These are phyloP conservation scores for Otus scops DNA, from an alignment of 2,797 vertebrate species.

Conservation along the genomic window DNA sequence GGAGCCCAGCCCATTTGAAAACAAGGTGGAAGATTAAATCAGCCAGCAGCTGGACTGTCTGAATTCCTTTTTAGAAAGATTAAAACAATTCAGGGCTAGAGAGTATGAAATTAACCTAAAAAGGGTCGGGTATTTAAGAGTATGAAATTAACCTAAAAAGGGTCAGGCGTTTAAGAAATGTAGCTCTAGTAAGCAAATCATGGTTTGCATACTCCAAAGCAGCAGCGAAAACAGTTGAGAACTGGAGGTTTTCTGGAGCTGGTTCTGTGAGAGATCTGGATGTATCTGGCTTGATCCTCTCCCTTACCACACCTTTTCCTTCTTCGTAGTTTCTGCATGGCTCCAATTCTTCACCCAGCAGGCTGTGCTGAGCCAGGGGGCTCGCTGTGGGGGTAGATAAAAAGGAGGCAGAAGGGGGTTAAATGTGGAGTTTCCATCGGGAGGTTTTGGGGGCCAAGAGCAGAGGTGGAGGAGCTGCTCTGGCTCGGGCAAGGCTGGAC, in stretches of 20 bases:
- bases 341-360: neutral
- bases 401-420: neutral
- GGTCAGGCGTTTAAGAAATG: neutral
- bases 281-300: neutral
- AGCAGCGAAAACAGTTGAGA: neutral
- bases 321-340: neutral
- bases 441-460: neutral
- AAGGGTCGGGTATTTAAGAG: neutral
- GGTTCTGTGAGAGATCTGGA: neutral
- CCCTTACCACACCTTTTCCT: neutral
- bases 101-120: neutral
- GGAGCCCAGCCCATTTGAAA: neutral
- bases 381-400: fast-evolving
- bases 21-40: slow-evolving; percentile 4
- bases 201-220: neutral
- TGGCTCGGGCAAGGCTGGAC: neutral
- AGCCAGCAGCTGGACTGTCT: neutral
- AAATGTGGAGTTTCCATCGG: neutral
- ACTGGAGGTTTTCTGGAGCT: neutral
- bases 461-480: neutral
- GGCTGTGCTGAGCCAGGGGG: neutral
- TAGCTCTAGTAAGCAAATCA: neutral
- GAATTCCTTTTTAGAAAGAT: slow-evolving; percentile 10
- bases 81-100: neutral
- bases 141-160: neutral